A percentile compares a stretch with the other conserved stretches of the same genome.
Evolutionary conservation across 2,797 vertebrate genomes (phyloP).

Genomic region (Acipenser transmontanus): DNA sequence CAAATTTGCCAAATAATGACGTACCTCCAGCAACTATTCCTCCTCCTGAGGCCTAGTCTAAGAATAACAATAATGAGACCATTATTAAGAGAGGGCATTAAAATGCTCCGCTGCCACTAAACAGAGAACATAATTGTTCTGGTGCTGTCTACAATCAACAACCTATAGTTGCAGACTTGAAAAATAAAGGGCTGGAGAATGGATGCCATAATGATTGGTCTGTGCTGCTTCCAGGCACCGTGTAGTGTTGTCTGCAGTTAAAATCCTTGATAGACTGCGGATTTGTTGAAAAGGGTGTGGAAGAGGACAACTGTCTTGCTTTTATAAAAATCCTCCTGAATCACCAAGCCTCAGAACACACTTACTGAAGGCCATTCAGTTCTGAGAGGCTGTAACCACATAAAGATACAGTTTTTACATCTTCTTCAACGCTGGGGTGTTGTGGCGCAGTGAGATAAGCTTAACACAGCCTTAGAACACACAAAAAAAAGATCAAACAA

Average conservation of each 20-base stretch:
- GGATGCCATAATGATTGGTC: slow-evolving; percentile 89
- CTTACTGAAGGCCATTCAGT: slow-evolving; percentile 48
- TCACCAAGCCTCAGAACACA: slow-evolving; percentile 35
- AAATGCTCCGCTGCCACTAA: slow-evolving; percentile 86
- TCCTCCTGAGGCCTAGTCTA: slow-evolving; percentile 81
- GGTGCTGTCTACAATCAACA: slow-evolving; percentile 97
- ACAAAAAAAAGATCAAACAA: no score
- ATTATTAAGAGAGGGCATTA: slow-evolving; percentile 93
- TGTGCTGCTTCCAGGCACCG: slow-evolving; percentile 79
- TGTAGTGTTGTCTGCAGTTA: slow-evolving; percentile 81
- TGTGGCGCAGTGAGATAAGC: no score
- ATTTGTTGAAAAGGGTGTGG: slow-evolving; percentile 80
- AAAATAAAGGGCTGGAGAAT: slow-evolving; percentile 85
- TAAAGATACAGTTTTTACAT: slow-evolving; percentile 35
- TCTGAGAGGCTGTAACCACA: slow-evolving; percentile 49
- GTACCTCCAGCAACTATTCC: slow-evolving; percentile 81
- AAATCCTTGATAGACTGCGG: slow-evolving; percentile 85
- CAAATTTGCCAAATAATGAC: slow-evolving; percentile 96
- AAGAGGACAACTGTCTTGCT: slow-evolving; percentile 84
- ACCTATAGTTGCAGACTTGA: slow-evolving; percentile 95
- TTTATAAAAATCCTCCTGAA: slow-evolving; percentile 46
- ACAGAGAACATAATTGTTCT: slow-evolving; percentile 95
- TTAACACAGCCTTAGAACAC: no score
- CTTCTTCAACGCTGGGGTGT: no score
- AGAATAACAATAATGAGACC: slow-evolving; percentile 98